phyloP scores from a whole-genome alignment of 2,113 vertebrate species.

The Narcine bancroftii region DNA sequence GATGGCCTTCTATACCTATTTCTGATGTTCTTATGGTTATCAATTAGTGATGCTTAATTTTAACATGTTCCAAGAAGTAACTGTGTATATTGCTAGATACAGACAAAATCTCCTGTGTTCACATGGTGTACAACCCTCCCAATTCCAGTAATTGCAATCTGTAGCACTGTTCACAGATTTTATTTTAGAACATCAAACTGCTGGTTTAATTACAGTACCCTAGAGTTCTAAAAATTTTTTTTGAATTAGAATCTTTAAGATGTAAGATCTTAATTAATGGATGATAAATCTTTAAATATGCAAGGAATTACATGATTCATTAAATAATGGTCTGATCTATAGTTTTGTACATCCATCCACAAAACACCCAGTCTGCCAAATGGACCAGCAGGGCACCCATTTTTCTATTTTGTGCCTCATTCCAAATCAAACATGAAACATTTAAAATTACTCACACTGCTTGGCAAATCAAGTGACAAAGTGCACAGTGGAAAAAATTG shows the following conservation, averaged over 20 bases:
- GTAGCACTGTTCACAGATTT: conserved; percentile 9
- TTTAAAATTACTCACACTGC: no score
- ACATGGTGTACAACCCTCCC: not conserved
- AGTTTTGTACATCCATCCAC: not conserved
- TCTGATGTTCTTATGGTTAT: no score
- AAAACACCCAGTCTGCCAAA: not conserved
- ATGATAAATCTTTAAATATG: not conserved
- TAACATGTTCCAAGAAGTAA: not conserved
- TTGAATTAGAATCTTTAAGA: not conserved
- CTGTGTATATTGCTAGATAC: not conserved
- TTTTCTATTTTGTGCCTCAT: no score
- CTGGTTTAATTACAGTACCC: not conserved
- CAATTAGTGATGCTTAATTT: not conserved
- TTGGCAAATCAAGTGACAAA: no score
- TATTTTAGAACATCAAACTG: conserved; percentile 9
- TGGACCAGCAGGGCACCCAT: not conserved
- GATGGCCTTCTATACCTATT: no score
- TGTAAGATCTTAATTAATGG: not conserved
- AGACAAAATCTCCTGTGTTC: not conserved
- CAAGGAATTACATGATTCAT: not conserved
- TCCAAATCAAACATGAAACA: no score
- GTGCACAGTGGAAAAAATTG: no score
- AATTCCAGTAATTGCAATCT: not conserved
- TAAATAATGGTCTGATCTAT: not conserved
- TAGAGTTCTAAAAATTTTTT: not conserved